Percentiles rank a stretch among this genome's conserved stretches.
phyloP scores from a whole-genome alignment of 2,797 vertebrate genomes.

The Ctenopoma kingsleyae region DNA sequence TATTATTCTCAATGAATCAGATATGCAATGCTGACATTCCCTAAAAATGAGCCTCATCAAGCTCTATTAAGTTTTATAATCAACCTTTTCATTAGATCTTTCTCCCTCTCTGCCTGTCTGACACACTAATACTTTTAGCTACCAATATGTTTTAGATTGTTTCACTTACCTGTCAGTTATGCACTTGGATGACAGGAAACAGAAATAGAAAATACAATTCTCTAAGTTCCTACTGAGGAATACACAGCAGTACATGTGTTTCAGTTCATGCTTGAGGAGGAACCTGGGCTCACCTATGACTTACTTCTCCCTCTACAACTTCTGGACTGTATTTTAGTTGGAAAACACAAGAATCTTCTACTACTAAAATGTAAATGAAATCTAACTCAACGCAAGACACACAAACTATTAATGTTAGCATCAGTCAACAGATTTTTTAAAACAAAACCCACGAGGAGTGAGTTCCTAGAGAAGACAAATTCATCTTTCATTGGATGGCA shows the following conservation, averaged over 20 bases:
- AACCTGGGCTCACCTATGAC: not conserved
- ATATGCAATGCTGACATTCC: not conserved
- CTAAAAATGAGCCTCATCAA: not conserved
- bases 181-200: conserved; percentile 13
- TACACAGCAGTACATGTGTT: not conserved
- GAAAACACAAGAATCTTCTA: not conserved
- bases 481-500: conserved; percentile 48
- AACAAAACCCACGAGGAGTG: conserved; percentile 35
- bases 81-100: not conserved
- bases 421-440: conserved; percentile 9
- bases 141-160: conserved; percentile 1
- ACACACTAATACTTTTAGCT: conserved; percentile 19
- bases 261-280: not conserved
- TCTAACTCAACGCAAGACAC: not conserved
- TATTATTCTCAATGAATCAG: not conserved
- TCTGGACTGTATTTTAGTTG: not conserved
- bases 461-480: conserved; percentile 40
- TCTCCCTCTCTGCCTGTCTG: conserved; percentile 17
- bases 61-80: not conserved
- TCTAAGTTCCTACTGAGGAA: not conserved
- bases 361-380: not conserved
- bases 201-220: not conserved
- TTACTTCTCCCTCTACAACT: not conserved
- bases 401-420: not conserved
- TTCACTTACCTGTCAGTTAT: conserved; percentile 26